phyloP scores from a whole-genome alignment of 2,797 vertebrate species.

The Atherinosoma microstoma region DNA sequence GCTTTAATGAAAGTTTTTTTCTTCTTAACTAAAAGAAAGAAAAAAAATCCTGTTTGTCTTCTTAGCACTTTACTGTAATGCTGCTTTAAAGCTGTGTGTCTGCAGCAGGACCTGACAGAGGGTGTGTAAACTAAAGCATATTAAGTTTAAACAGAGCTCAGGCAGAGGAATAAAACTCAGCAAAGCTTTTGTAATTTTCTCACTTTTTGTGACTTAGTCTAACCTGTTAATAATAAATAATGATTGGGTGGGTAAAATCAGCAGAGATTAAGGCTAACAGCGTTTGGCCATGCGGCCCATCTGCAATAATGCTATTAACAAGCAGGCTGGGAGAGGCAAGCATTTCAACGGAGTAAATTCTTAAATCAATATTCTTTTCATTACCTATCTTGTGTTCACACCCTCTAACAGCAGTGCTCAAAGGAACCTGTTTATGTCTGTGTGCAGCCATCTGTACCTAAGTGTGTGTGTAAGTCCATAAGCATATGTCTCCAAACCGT shows the following conservation, averaged over 20 bases:
- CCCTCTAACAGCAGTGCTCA: conserved; percentile 36
- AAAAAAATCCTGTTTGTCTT: conserved; percentile 2
- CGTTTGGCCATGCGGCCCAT: conserved; percentile 50
- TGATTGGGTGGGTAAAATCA: conserved; percentile 52
- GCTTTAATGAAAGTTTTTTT: conserved; percentile 5
- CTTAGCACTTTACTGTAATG: neutral
- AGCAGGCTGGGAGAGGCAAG: conserved; percentile 47
- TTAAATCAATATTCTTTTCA: conserved; percentile 77
- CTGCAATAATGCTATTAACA: conserved; percentile 68
- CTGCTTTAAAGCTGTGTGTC: conserved; percentile 1
- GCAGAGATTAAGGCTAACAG: conserved; percentile 59
- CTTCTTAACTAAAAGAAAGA: neutral
- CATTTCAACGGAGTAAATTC: conserved; percentile 66
- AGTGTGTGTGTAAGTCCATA: conserved; percentile 11
- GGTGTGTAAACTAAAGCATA: neutral
- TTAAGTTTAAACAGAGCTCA: conserved; percentile 22
- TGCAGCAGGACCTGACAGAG: neutral
- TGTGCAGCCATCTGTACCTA: conserved; percentile 21
- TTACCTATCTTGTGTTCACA: conserved; percentile 56
- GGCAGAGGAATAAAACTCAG: conserved; percentile 31
- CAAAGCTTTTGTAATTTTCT: conserved; percentile 40
- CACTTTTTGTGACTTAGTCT: conserved; percentile 41
- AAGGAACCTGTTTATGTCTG: conserved; percentile 41
- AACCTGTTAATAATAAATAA: conserved; percentile 68
- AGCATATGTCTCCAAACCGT: conserved; percentile 39